Conservation (phyloP, 2,888 invertebrate genomes). For the Nebria salina region DNA sequence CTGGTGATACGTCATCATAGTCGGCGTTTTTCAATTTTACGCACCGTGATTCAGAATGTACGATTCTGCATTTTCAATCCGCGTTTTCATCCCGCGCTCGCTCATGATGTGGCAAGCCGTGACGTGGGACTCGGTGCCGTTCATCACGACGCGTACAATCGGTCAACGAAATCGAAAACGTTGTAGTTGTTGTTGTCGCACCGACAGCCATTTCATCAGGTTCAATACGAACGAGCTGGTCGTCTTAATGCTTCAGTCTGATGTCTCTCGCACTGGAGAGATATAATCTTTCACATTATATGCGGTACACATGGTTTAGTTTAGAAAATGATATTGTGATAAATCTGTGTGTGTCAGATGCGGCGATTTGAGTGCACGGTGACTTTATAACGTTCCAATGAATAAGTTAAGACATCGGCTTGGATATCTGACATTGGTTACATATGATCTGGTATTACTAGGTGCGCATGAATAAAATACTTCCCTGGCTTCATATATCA, state of each 20-base stretch:
- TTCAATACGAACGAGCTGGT: conserved; percentile 49
- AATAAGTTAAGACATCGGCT: conserved; percentile 35
- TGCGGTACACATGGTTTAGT: neutral
- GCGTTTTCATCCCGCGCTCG: conserved; percentile 51
- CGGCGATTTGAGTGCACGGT: conserved; percentile 18
- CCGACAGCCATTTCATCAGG: conserved; percentile 33
- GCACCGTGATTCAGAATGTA: conserved; percentile 52
- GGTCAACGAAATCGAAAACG: neutral
- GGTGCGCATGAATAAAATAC: neutral
- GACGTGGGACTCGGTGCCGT: neutral
- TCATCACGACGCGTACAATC: conserved; percentile 19
- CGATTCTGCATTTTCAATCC: conserved; percentile 50
- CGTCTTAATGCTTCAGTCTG: conserved; percentile 53
- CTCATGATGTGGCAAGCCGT: neutral
- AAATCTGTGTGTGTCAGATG: conserved; percentile 36
- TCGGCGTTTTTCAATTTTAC: conserved; percentile 58
- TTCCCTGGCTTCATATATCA: neutral
- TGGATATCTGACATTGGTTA: conserved; percentile 4
- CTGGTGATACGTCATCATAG: conserved; percentile 56
- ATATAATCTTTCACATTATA: conserved; percentile 53
- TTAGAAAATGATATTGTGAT: conserved; percentile 21
- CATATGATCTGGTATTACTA: neutral
- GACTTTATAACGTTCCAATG: conserved; percentile 28
- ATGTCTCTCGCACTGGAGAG: conserved; percentile 52
- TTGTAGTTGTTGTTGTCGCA: neutral